A percentile compares a stretch with the other conserved stretches of the same genome.
Evolutionary conservation across 2,797 vertebrate genomes (phyloP).

Genomic region (Pangasius djambal): DNA sequence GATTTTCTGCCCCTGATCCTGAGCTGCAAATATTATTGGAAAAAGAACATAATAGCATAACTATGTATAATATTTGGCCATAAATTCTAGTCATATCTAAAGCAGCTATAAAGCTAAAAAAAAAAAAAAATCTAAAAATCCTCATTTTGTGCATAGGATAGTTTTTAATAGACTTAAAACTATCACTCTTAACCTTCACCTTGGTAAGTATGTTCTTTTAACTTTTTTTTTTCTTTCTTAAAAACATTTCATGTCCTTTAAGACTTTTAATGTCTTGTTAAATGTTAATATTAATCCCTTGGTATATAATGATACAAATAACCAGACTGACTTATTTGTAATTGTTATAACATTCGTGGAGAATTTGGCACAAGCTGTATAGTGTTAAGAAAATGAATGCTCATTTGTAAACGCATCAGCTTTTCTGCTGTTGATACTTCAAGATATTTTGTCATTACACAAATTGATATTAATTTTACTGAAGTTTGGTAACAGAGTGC

Average conservation of each 20-base stretch:
- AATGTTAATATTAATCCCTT: background rate
- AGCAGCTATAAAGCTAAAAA: background rate
- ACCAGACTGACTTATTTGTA: background rate
- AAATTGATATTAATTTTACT: background rate
- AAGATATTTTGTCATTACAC: too few relatives aligned
- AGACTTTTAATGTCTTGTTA: background rate
- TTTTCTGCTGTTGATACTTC: background rate
- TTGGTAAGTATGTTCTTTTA: background rate
- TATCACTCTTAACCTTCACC: background rate
- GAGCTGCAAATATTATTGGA: constrained; percentile 60
- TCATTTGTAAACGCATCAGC: background rate
- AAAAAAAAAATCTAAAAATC: background rate
- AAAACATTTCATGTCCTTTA: background rate
- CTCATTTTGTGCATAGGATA: background rate
- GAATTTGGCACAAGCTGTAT: too few relatives aligned
- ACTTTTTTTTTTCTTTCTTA: background rate
- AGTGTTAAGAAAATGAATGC: background rate
- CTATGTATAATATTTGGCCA: background rate
- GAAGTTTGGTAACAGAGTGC: background rate
- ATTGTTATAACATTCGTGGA: background rate
- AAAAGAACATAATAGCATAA: background rate
- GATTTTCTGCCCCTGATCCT: constrained; percentile 66
- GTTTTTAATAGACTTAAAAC: background rate
- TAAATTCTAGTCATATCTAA: background rate
- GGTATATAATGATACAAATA: background rate